phyloP scores from a whole-genome alignment of 2,113 vertebrate genomes.

The Chaetodon trifascialis region DNA sequence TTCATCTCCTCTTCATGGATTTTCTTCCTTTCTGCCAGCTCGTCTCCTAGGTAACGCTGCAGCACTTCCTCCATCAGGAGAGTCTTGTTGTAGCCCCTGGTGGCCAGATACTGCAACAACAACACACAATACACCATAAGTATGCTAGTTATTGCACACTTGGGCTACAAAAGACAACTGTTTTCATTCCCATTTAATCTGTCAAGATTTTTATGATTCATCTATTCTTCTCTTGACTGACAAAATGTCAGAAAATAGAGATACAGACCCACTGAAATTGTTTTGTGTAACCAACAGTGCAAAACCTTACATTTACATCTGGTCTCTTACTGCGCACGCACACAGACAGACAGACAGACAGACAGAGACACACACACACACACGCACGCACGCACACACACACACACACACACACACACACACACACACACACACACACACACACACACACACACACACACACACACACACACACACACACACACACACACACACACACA shows the following conservation, averaged over 20 bases:
- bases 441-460: too few relatives aligned
- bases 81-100: conserved; percentile 91
- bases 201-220: neutral
- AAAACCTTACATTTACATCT: neutral
- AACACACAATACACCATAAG: conserved; percentile 2
- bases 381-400: too few relatives aligned
- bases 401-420: too few relatives aligned
- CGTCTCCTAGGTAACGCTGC: conserved; percentile 88
- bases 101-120: conserved; percentile 89
- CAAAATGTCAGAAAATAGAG: neutral
- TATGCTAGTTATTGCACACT: too few relatives aligned
- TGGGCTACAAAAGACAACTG: neutral
- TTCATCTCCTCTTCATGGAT: conserved; percentile 94
- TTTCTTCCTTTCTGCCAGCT: conserved; percentile 91
- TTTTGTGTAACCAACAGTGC: neutral
- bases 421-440: too few relatives aligned
- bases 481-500: too few relatives aligned
- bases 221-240: neutral
- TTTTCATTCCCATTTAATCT: neutral
- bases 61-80: conserved; percentile 92
- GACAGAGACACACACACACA: too few relatives aligned
- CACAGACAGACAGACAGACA: too few relatives aligned
- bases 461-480: too few relatives aligned
- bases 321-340: too few relatives aligned
- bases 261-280: neutral